A percentile compares a stretch with the other conserved stretches of the same genome.
These are phyloP conservation scores for Larimichthys polyactis DNA, from an alignment of 2,113 vertebrate genomes.

Conservation along the genomic window DNA sequence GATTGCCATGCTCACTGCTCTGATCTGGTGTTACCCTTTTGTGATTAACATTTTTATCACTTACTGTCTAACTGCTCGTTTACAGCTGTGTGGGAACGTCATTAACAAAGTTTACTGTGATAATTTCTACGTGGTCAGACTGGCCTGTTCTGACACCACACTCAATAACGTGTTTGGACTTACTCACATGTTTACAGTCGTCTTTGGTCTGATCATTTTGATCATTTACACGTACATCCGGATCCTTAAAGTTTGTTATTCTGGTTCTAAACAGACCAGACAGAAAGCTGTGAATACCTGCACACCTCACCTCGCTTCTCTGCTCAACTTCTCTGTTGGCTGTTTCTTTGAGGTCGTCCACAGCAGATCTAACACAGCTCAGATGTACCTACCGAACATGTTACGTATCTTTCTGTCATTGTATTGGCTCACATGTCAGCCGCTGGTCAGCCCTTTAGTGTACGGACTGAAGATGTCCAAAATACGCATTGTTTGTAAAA, in stretches of 20 bases:
- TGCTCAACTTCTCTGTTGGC: conserved; percentile 63
- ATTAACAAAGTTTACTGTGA: conserved; percentile 70
- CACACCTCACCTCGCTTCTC: conserved; percentile 64
- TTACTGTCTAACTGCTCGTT: background rate
- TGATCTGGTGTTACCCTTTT: conserved; percentile 35
- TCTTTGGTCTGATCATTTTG: background rate
- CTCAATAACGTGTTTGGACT: conserved; percentile 27
- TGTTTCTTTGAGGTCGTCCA: conserved; percentile 61
- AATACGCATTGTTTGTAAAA: background rate
- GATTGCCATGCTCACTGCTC: background rate
- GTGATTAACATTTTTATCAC: too few relatives aligned
- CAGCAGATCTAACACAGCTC: conserved; percentile 53
- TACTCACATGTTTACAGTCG: too few relatives aligned
- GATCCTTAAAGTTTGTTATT: too few relatives aligned
- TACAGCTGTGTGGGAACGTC: conserved; percentile 63
- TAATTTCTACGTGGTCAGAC: conserved; percentile 62
- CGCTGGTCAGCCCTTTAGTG: background rate
- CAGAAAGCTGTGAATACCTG: conserved; percentile 70
- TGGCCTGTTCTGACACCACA: conserved; percentile 65
- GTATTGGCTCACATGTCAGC: conserved; percentile 56
- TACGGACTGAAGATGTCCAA: background rate
- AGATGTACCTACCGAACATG: background rate
- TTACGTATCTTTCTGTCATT: conserved; percentile 60
- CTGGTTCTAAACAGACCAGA: background rate
- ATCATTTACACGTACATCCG: too few relatives aligned